Evolutionary conservation across 2,797 vertebrate genomes (phyloP), one percentile per base, ranked within the genome.

Genomic region (Thaleichthys pacificus): DNA sequence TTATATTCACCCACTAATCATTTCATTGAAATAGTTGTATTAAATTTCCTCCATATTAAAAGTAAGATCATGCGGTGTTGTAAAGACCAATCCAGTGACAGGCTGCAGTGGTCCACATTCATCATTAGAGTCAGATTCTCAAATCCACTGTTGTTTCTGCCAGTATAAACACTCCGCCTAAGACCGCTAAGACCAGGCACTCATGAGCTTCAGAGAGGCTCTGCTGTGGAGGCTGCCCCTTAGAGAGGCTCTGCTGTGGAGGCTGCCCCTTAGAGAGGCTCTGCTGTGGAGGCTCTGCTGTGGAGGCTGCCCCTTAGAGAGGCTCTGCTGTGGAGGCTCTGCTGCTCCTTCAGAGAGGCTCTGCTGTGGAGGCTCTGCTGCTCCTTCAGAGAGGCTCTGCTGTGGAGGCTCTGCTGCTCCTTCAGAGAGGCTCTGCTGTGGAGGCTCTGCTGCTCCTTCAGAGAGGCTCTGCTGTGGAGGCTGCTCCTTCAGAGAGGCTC

Each of bases 331-430:
- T 1, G 42, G 6, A 6, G 42, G 42, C 80, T 85, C n/a, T n/a
- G 87, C 86, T 89, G 84, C 82, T 84, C 88, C 88, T 89, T 87
- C 90, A 84, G 84, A 89, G 87, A 89, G 86, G 86, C 84, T 26
- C 1, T 26, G 24, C 24, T 26, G 24, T 26, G 24, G 24, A 26
- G 24, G 24, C n/a, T n/a, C n/a, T n/a, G 24, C 24, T 26, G 24
- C 1, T 26, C 24, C 24, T 26, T 26, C 2, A 26, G 24, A 26
- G 24, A 26, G 24, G 24, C 24, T 26, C 1, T 26, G 89, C 79
- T 76, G 77, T 81, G 78, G 79, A n/a, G n/a, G n/a, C n/a, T n/a
- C n/a, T n/a, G 24, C 24, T 24, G 24, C 24, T 24, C 24, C 22
- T 47, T 35, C 28, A 19, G 61, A 63, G 15, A 2, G 49, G 11